phyloP scores from a whole-genome alignment of 2,797 vertebrate species.

The Manis javanica region DNA sequence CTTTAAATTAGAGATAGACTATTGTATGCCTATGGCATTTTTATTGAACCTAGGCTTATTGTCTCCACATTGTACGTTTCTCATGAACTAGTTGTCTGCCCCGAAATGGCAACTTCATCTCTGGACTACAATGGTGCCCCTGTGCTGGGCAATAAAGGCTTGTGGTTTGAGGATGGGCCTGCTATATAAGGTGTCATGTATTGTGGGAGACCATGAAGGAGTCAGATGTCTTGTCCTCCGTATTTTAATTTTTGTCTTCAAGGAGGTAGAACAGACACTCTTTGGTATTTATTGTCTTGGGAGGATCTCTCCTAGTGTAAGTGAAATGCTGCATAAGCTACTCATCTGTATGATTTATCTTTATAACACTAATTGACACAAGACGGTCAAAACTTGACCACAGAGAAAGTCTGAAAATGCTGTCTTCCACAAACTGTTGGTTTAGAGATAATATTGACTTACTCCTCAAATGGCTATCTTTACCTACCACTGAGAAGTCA shows the following conservation, averaged over 20 bases:
- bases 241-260: not conserved
- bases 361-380: not conserved
- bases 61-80: not conserved
- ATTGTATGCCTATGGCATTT: conserved; percentile 53
- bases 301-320: not conserved
- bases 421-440: conserved; percentile 21
- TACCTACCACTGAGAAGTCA: not conserved
- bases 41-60: conserved; percentile 29
- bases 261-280: not conserved
- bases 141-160: not conserved
- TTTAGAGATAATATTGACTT: conserved; percentile 39
- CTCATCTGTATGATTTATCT: not conserved
- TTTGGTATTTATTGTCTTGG: conserved; percentile 5
- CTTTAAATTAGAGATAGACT: not conserved
- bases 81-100: not conserved
- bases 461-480: conserved; percentile 11
- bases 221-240: not conserved
- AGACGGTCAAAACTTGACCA: conserved; percentile 37
- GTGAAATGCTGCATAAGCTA: not conserved
- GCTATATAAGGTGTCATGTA: not conserved
- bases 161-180: not conserved
- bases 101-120: not conserved
- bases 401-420: conserved; percentile 26
- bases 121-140: not conserved
- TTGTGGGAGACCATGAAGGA: not conserved